Percentiles rank a stretch among this genome's conserved stretches.
phyloP scores from a whole-genome alignment of 2,113 vertebrate genomes.

The Corapipo altera region DNA sequence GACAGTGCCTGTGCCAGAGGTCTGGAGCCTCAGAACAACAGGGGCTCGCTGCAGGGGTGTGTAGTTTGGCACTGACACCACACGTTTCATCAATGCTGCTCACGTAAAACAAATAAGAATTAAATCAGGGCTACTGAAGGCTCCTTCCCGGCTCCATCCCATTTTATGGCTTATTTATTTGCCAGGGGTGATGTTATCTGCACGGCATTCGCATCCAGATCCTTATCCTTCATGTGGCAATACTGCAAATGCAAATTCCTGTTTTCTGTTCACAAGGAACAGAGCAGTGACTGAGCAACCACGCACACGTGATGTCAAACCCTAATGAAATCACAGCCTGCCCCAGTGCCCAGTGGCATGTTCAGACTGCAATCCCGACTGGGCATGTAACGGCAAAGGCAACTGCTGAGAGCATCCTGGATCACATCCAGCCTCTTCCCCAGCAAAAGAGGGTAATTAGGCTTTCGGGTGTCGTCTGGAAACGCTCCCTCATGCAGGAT shows the following conservation, averaged over 20 bases:
- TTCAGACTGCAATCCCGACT: constrained; percentile 2
- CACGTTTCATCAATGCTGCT: background rate
- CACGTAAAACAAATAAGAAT: background rate
- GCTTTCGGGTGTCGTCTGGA: background rate
- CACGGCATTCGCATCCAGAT: background rate
- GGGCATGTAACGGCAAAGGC: constrained; percentile 26
- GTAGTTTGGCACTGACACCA: background rate
- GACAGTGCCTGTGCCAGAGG: background rate
- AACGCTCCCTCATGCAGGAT: background rate
- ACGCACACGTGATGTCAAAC: background rate
- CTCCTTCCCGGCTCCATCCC: background rate
- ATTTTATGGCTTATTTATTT: background rate
- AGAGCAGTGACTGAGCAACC: background rate
- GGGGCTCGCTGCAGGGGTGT: background rate
- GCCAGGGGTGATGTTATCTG: background rate
- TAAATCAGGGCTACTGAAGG: background rate
- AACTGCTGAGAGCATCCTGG: constrained; percentile 27
- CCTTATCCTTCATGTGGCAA: background rate
- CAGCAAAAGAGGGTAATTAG: background rate
- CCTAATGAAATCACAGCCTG: background rate
- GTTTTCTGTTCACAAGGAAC: background rate
- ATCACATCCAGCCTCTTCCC: background rate
- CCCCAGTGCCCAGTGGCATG: background rate
- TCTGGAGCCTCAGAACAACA: background rate
- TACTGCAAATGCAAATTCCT: background rate